Evolutionary conservation across 2,888 invertebrate species (phyloP).

Genomic region (Gastrophysa polygoni): DNA sequence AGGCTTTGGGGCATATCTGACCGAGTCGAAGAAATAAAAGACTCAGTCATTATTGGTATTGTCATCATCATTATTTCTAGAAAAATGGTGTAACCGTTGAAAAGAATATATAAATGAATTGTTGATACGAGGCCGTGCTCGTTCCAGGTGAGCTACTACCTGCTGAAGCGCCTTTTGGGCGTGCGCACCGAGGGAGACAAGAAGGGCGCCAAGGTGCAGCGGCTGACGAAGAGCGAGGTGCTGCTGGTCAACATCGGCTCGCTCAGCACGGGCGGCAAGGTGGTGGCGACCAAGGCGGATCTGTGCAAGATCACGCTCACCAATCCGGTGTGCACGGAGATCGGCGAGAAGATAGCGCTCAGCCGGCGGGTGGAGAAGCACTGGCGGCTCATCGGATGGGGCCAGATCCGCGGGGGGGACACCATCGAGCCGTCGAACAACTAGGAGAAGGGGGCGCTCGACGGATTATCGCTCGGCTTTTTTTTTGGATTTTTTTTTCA

Average conservation of each 20-base stretch:
- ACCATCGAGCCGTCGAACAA: constrained; percentile 80
- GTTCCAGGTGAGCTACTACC: constrained; percentile 78
- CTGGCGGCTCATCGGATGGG: constrained; percentile 99
- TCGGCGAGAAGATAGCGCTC: constrained; percentile 98
- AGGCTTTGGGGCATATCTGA: no score
- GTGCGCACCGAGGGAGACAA: constrained; percentile 99
- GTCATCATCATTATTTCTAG: no score
- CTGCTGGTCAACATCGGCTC: constrained; percentile 98
- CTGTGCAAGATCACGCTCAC: constrained; percentile 96
- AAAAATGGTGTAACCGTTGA: no score
- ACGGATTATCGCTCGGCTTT: background rate
- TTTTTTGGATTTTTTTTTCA: background rate
- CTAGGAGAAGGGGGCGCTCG: no score
- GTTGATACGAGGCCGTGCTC: no score
- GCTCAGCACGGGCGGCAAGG: constrained; percentile 95
- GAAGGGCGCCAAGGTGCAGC: constrained; percentile 97
- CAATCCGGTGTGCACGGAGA: constrained; percentile 98
- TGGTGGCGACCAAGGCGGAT: constrained; percentile 93
- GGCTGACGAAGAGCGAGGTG: constrained; percentile 87
- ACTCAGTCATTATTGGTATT: no score
- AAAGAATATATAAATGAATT: no score
- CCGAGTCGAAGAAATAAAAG: no score
- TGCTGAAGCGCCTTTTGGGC: constrained; percentile 92
- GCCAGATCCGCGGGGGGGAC: constrained; percentile 96
- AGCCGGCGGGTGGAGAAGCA: constrained; percentile 99